Base-by-base conservation (phyloP, 1,140 invertebrate species). In the Monochamus saltuarius region DNA sequence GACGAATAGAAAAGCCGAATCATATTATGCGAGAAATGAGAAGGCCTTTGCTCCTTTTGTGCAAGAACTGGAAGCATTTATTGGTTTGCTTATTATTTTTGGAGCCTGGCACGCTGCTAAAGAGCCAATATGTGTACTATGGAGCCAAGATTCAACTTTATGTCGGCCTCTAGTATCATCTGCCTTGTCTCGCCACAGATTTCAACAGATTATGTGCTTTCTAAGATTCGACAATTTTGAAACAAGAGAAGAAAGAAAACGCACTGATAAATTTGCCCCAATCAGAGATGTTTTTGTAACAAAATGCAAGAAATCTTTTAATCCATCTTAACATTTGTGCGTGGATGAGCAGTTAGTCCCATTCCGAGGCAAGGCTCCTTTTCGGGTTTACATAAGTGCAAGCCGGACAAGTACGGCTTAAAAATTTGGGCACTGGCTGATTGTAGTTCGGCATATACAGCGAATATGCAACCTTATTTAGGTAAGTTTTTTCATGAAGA, bases 361-460 rank as follows among this genome's bases (percentile, higher is more conserved):
- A 7, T 68, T 65, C 56, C 58, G 58, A n/a, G n/a, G n/a, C n/a
- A n/a, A n/a, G n/a, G n/a, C n/a, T n/a, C n/a, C n/a, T n/a, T n/a
- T n/a, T n/a, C n/a, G n/a, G n/a, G n/a, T n/a, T n/a, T n/a, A n/a
- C n/a, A n/a, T n/a, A n/a, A n/a, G n/a, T n/a, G n/a, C n/a, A 38
- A 66, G 63, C 13, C 22, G 6, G 22, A 29, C 6, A 29, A 29
- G 6, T 29, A 29, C 47, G 70, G 70, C 1, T 65, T 72, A 38
- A 73, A 75, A 62, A 73, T 75, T 65, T 75, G 73, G 70, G 52
- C 75, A 35, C 62, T 68, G 36, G 65, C 65, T 22, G 72, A 75
- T 69, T 65, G 59, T 16, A 35, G 54, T 19, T 58, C 40, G 49
- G 68, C 49, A 60, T 77, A 77, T 62, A 70, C 72, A 36, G 29